Evolutionary conservation across 2,888 invertebrate species (phyloP).

Genomic region (Lypha dubia): DNA sequence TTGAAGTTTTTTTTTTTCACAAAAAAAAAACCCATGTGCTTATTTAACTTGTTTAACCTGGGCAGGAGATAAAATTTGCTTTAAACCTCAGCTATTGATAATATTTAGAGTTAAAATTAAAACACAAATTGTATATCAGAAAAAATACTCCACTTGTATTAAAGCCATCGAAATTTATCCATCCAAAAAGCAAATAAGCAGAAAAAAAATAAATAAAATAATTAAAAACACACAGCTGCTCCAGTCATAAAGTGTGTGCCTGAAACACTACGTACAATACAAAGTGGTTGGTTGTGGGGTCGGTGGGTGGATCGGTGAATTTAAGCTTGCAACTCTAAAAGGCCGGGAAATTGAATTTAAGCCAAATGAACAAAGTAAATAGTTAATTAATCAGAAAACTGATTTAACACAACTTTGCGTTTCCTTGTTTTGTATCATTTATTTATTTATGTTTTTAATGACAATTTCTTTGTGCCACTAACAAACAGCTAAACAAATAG

Average conservation of each 20-base stretch:
- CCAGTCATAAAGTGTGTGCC: constrained; percentile 31
- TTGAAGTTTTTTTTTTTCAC: constrained; percentile 3
- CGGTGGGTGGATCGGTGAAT: too few relatives aligned
- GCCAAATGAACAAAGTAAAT: constrained; percentile 66
- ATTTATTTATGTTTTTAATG: neutral
- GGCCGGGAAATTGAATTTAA: constrained; percentile 42
- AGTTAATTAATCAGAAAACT: constrained; percentile 64
- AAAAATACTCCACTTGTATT: constrained; percentile 13
- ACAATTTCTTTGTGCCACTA: constrained; percentile 15
- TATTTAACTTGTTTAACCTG: constrained; percentile 1
- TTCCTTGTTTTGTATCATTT: too few relatives aligned
- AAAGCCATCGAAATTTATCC: constrained; percentile 10
- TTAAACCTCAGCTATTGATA: constrained; percentile 35
- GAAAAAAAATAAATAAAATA: neutral
- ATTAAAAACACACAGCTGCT: neutral
- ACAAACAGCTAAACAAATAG: constrained; percentile 30
- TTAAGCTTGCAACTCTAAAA: too few relatives aligned
- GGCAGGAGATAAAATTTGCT: constrained; percentile 13
- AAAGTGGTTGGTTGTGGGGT: neutral
- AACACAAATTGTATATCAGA: constrained; percentile 5
- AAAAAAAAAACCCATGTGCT: constrained; percentile 11
- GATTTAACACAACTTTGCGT: constrained; percentile 15
- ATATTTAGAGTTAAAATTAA: neutral
- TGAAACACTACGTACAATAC: constrained; percentile 7
- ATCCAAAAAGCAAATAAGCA: constrained; percentile 22